phyloP scores from a whole-genome alignment of 2,888 invertebrate species.

The Gandaritis pyraliata region DNA sequence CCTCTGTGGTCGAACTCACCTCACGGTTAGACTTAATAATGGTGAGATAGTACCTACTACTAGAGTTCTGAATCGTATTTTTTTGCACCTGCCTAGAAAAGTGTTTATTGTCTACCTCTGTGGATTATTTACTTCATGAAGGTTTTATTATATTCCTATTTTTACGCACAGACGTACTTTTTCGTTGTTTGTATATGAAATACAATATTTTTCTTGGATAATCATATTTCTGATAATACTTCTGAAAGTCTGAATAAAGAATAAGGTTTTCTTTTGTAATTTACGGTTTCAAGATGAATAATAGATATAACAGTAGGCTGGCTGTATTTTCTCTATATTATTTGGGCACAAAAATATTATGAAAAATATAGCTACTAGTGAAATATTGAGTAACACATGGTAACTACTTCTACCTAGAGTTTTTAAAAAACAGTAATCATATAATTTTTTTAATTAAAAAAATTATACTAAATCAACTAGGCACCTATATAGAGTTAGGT shows the following conservation, averaged over 20 bases:
- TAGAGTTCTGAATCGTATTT: neutral
- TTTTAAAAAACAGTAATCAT: too few species aligned
- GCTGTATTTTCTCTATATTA: too few species aligned
- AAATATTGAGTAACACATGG: too few species aligned
- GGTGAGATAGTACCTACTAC: constrained; percentile 47
- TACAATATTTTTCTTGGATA: neutral
- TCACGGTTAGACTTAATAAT: constrained; percentile 52
- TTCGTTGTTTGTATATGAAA: neutral
- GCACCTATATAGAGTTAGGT: too few species aligned
- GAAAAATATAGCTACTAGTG: neutral
- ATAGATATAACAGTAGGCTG: too few species aligned
- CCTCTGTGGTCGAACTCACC: constrained; percentile 56
- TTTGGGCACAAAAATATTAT: neutral
- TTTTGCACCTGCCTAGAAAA: constrained; percentile 6
- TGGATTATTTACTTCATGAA: constrained; percentile 10
- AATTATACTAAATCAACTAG: too few species aligned
- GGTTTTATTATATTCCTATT: neutral
- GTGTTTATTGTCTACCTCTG: constrained; percentile 6
- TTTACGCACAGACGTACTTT: neutral
- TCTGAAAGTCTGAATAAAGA: neutral
- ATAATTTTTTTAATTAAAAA: too few species aligned
- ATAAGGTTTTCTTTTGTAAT: neutral
- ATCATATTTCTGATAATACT: neutral
- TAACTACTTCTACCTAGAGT: too few species aligned
- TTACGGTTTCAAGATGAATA: neutral